These are phyloP conservation scores for Pheosia gnoma DNA, from an alignment of 2,888 invertebrate species.

Conservation along the genomic window DNA sequence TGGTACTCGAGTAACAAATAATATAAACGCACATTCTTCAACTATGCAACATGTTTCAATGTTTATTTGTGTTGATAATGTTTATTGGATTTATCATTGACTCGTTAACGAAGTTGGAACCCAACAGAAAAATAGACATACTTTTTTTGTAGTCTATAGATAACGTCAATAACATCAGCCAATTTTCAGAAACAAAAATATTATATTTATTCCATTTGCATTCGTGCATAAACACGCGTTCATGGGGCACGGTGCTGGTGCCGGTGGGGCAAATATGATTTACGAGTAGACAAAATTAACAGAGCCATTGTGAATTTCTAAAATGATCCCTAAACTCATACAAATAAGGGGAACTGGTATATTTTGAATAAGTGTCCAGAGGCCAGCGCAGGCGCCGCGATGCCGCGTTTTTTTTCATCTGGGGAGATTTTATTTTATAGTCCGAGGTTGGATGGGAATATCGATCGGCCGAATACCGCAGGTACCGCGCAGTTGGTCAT, in stretches of 20 bases:
- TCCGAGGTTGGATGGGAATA: conserved; percentile 70
- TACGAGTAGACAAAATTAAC: conserved; percentile 51
- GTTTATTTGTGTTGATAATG: no score
- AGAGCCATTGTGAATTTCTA: conserved; percentile 14
- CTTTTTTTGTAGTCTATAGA: background rate
- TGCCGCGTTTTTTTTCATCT: conserved; percentile 68
- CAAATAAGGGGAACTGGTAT: conserved; percentile 32
- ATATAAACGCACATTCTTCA: no score
- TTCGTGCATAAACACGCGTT: conserved; percentile 77
- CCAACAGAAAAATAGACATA: background rate
- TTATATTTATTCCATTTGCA: conserved; percentile 68
- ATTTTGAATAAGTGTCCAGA: conserved; percentile 26
- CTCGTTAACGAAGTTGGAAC: no score
- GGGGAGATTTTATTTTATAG: conserved; percentile 72
- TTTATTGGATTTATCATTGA: no score
- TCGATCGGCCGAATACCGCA: conserved; percentile 50
- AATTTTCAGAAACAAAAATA: conserved; percentile 56
- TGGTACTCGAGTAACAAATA: no score
- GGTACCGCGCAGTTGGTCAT: conserved; percentile 26
- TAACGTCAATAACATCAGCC: conserved; percentile 41
- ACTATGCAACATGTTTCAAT: no score
- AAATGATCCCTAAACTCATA: conserved; percentile 38
- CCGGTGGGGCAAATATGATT: conserved; percentile 74
- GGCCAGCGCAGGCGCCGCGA: conserved; percentile 71
- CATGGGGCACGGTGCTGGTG: conserved; percentile 47